Evolutionary conservation across 2,113 vertebrate species (phyloP).

Genomic region (Oceanodroma tethys): DNA sequence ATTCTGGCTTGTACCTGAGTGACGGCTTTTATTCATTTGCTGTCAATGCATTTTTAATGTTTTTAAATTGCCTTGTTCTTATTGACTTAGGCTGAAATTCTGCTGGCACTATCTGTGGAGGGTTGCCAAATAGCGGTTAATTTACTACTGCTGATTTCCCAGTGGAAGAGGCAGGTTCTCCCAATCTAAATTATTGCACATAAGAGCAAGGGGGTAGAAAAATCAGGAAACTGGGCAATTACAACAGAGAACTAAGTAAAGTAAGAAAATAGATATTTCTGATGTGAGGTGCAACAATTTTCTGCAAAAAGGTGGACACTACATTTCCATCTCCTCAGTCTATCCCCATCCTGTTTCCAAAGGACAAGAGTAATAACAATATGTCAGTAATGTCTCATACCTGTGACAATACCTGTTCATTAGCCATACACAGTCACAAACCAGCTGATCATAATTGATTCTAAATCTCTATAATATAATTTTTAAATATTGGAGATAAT

Average conservation of each 20-base stretch:
- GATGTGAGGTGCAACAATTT: neutral
- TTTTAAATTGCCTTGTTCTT: slow-evolving; percentile 36
- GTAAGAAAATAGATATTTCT: neutral
- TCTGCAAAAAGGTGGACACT: neutral
- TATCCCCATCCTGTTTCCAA: neutral
- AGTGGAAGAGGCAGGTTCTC: slow-evolving; percentile 11
- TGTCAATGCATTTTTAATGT: slow-evolving; percentile 50
- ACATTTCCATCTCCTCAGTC: neutral
- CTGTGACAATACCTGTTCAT: neutral
- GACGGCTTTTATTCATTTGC: slow-evolving; percentile 1
- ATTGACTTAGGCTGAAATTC: slow-evolving; percentile 41
- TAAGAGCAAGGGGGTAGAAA: neutral
- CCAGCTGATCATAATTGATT: neutral
- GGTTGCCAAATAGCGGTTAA: slow-evolving; percentile 11
- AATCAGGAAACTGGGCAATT: neutral
- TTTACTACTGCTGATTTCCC: slow-evolving; percentile 42
- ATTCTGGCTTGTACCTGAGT: neutral
- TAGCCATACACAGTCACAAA: neutral
- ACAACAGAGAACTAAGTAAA: neutral
- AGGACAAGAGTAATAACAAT: neutral
- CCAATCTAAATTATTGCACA: neutral
- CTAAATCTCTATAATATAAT: neutral
- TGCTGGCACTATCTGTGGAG: slow-evolving; percentile 10
- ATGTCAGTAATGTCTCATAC: neutral
- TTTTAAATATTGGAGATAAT: neutral